Base-by-base conservation (phyloP, 2,797 vertebrate genomes). In the Cirrhinus mrigala region DNA sequence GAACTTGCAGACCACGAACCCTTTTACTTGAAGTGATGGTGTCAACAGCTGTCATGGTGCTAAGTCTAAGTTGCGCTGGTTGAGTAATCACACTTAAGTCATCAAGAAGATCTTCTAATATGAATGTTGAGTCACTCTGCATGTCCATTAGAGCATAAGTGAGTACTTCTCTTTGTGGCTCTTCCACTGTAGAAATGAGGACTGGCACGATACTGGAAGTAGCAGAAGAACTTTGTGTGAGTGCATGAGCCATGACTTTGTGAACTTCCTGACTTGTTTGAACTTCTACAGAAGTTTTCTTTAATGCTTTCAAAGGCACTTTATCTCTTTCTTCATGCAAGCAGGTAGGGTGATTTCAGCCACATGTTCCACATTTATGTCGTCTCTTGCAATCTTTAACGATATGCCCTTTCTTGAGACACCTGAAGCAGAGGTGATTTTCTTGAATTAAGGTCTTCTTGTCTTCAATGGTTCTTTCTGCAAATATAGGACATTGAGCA, bases 41-140 rank as follows among this genome's bases (percentile, higher is more conserved):
- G 33, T 92, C 48, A 0, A 89, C 66, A 54, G 90, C 68, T 6
- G 29, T 85, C 76, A 80, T 85, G 14, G 29, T 37, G 64, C 29
- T 10, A 24, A 79, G 68, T 33, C 84, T 90, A 1, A 91, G 20
- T 3, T 91, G 52, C 0, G 91, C 84, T 69, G 90, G 54, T 4
- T 88, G 84, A 4, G 22, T 9, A 0, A 75, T 37, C 1, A 87
- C 81, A 71, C 85, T 88, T 0, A 92, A 12, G 7, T 90, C 60
- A 0, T 46, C 1, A 4, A 82, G 1, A 1, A 91, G 1, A 18
- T 92, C 86, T 58, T 87, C 87, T 4, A 90, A 60, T 8, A 90
- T 66, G 10, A 91, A 92, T 0, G 87, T 86, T 1, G 85, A 90
- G 3, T 90, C 86, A 46, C 88, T 92, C n/a, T 91, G 87, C 6